These are phyloP conservation scores for Presbytis comata DNA, from an alignment of 2,797 vertebrate genomes.

Conservation along the genomic window DNA sequence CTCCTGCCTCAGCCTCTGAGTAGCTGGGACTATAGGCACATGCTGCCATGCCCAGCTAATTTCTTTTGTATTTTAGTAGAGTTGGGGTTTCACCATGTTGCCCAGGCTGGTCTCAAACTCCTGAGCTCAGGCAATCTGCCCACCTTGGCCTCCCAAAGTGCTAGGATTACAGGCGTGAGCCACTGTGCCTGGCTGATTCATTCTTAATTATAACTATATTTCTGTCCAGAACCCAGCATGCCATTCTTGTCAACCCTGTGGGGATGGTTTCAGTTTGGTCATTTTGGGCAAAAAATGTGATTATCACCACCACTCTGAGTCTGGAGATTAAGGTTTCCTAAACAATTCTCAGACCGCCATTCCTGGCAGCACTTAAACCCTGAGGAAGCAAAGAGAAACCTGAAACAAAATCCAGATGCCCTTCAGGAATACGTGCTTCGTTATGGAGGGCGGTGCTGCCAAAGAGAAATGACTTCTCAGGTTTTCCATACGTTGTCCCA, in stretches of 20 bases:
- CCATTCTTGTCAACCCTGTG: neutral
- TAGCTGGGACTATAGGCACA: neutral
- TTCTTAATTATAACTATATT: neutral
- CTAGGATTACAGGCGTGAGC: neutral
- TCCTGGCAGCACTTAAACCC: neutral
- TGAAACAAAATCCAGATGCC: slow-evolving; percentile 48
- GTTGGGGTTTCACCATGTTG: neutral
- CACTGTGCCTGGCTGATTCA: neutral
- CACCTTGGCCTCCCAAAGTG: neutral
- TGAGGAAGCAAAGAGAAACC: slow-evolving; percentile 32
- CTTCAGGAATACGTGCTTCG: neutral
- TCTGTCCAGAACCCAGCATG: neutral
- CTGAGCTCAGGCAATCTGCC: neutral
- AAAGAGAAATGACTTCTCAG: slow-evolving; percentile 1
- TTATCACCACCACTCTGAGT: neutral
- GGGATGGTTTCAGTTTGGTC: neutral
- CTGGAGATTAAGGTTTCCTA: slow-evolving; percentile 44
- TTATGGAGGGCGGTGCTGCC: neutral
- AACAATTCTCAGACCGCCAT: neutral
- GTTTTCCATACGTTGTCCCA: neutral
- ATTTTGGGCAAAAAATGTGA: neutral
- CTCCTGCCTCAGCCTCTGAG: neutral
- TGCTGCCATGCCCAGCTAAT: neutral
- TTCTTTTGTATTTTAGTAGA: neutral
- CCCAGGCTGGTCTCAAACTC: neutral